Percentiles rank a stretch among this genome's conserved stretches.
Conservation (phyloP, 1,140 invertebrate species). For the Polyergus mexicanus region DNA sequence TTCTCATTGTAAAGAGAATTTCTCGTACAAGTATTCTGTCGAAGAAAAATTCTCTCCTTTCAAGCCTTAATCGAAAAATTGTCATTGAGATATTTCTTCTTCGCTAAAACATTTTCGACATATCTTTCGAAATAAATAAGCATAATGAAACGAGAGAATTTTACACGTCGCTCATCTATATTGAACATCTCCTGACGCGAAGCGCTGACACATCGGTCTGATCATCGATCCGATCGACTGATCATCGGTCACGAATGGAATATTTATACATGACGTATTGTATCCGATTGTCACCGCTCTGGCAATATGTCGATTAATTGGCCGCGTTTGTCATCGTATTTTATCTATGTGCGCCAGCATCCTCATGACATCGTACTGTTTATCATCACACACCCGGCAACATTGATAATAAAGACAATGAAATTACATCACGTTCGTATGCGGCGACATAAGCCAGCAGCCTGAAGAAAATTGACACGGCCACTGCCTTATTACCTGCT, state of each 20-base stretch:
- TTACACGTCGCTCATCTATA: no score
- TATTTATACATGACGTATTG: neutral
- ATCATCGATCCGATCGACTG: neutral
- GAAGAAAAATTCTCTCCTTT: no score
- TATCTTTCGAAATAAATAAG: no score
- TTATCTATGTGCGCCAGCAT: neutral
- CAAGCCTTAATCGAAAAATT: no score
- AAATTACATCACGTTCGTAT: conserved; percentile 33
- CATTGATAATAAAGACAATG: neutral
- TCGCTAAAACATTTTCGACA: no score
- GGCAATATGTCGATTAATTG: conserved; percentile 20
- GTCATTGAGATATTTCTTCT: no score
- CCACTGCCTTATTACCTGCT: neutral
- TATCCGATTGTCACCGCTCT: neutral
- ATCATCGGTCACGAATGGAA: neutral
- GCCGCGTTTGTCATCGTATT: neutral
- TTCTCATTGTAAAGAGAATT: neutral
- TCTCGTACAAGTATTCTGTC: no score
- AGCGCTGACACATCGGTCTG: neutral
- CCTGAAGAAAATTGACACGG: neutral
- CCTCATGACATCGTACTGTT: neutral
- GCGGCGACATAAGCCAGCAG: neutral
- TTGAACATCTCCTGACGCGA: neutral
- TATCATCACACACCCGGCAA: neutral
- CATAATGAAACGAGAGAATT: no score